Percentiles rank a stretch among this genome's conserved stretches.
phyloP scores from a whole-genome alignment of 2,113 vertebrate genomes.

The Marmota flaviventris region DNA sequence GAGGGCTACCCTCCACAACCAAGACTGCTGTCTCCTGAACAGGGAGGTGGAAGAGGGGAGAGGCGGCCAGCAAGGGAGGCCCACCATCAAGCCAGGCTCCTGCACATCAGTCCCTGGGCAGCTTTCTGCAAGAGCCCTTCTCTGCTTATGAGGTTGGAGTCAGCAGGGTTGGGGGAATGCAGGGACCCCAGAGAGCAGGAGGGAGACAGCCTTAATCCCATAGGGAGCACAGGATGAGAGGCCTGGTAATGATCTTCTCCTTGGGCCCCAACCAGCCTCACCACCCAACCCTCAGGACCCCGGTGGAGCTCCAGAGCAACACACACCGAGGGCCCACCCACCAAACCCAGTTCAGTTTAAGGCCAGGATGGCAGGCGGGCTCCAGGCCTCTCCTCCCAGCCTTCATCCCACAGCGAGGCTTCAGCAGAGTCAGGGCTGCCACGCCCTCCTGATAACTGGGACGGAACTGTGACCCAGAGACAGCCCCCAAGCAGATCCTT shows the following conservation, averaged over 20 bases:
- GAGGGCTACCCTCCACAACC: neutral
- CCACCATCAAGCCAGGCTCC: neutral
- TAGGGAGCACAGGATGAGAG: neutral
- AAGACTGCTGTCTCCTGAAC: neutral
- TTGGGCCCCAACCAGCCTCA: rapidly evolving
- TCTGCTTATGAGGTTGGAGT: neutral
- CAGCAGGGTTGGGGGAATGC: neutral
- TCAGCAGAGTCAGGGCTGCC: neutral
- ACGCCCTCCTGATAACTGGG: neutral
- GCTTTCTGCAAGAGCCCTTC: neutral
- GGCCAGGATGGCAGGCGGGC: neutral
- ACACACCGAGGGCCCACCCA: no score
- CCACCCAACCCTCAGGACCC: neutral
- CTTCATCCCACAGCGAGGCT: neutral
- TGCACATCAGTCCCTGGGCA: neutral
- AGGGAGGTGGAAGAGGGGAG: neutral
- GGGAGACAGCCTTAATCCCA: neutral
- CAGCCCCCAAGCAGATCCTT: neutral
- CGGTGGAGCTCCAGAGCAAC: neutral
- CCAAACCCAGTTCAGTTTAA: neutral
- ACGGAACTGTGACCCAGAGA: neutral
- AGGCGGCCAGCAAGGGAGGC: no score
- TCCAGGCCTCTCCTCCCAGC: neutral
- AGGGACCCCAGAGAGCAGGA: neutral
- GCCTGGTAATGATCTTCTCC: neutral